Base-by-base conservation (phyloP, 2,113 vertebrate genomes). In the Lates calcarifer region DNA sequence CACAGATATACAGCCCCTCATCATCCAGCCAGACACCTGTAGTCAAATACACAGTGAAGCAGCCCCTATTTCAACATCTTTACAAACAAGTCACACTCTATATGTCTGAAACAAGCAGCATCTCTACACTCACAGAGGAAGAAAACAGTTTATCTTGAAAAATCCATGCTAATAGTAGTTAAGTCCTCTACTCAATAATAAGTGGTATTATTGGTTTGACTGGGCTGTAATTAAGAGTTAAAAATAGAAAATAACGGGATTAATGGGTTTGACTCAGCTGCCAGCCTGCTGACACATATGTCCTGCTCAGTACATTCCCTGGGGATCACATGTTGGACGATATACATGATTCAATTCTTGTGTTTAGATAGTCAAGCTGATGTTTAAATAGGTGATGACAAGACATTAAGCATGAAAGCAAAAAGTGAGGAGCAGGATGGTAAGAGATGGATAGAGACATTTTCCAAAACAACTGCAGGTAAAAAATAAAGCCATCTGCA, bases 1-100 rank as follows among this genome's bases (percentile, higher is more conserved):
- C 95, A 0, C 98, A 99, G 79, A 96, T 31, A 28, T 98, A 99
- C 5, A 78, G 0, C 0, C 93, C 96, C 78, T 96, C 95, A 88
- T 98, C 96, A 68, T 97, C 95, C 15, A 95, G 90, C 1, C 94
- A 95, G 64, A 93, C 93, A 43, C 94, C 98, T 99, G 87, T 1
- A 74, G 73, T 73, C 29, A 83, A 77, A 71, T 37, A 72, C 66
- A 86, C 0, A 77, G 65, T 18, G 74, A 58, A 65, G 47, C 33
- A 66, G 33, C 53, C 35, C 3, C 12, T 26, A 68, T 17, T 73
- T 56, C 15, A 33, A 41, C 20, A 49, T 64, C 22, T 53, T 60
- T 51, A 76, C 35, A 70, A 81, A 66, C 63, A 73, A 35, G 63
- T 37, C 66, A 60, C 74, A 41, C 35, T 55, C 67, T 47, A 15